Evolutionary conservation across 2,797 vertebrate species (phyloP).

Genomic region (Falco peregrinus): DNA sequence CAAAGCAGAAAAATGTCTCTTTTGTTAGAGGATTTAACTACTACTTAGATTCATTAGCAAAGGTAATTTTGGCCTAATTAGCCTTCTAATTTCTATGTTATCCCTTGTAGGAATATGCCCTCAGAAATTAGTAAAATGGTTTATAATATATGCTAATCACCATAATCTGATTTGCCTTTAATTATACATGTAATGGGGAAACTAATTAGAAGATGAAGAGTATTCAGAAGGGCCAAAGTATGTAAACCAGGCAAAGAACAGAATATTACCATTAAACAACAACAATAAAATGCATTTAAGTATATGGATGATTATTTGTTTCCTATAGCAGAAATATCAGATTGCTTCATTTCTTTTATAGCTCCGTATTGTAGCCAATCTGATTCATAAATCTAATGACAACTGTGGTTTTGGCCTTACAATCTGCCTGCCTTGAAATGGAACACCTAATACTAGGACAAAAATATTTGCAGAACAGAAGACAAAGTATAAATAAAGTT

Average conservation of each 20-base stretch:
- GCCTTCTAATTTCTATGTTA: slow-evolving; percentile 68
- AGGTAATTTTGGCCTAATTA: slow-evolving; percentile 76
- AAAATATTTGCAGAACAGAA: neutral
- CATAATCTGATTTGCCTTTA: slow-evolving; percentile 74
- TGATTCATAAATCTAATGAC: neutral
- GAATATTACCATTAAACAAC: neutral
- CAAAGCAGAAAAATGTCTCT: neutral
- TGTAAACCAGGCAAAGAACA: neutral
- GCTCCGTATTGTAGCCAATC: neutral
- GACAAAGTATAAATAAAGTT: neutral
- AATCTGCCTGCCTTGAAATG: neutral
- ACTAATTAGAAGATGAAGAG: slow-evolving; percentile 66
- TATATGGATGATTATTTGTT: neutral
- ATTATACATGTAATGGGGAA: slow-evolving; percentile 68
- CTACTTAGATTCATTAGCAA: slow-evolving; percentile 70
- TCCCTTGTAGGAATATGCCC: slow-evolving; percentile 70
- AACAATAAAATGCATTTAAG: neutral
- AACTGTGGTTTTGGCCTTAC: neutral
- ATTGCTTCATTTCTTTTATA: slow-evolving; percentile 1
- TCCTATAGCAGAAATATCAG: neutral
- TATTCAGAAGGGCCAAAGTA: slow-evolving; percentile 36
- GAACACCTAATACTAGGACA: neutral
- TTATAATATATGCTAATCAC: slow-evolving; percentile 76
- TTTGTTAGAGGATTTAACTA: slow-evolving; percentile 59
- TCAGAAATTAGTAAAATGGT: slow-evolving; percentile 73